A percentile compares a stretch with the other conserved stretches of the same genome.
phyloP scores from a whole-genome alignment of 2,113 vertebrate species.

The Rhizomys pruinosus region DNA sequence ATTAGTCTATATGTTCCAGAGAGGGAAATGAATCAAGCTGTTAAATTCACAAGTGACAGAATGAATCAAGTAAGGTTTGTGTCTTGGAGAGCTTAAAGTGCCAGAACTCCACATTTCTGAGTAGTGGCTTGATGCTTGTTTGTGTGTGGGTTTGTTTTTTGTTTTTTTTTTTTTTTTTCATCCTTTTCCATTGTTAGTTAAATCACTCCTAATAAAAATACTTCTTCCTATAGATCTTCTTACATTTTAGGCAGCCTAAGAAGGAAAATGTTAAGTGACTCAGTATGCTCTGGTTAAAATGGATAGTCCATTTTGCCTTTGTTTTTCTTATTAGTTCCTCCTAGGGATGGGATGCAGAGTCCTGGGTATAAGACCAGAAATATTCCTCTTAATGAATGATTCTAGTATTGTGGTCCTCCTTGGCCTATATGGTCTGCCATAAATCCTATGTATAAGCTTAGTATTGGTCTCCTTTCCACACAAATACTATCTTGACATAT shows the following conservation, averaged over 20 bases:
- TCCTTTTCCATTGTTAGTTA: too few relatives aligned
- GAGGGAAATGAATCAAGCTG: neutral
- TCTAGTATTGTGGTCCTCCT: neutral
- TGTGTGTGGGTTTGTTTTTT: too few relatives aligned
- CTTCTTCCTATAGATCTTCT: neutral
- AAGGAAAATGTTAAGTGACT: neutral
- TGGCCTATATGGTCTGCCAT: neutral
- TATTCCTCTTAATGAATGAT: neutral
- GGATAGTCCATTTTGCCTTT: neutral
- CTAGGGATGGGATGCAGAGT: neutral
- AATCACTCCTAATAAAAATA: neutral
- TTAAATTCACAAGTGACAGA: neutral
- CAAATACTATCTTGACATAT: neutral
- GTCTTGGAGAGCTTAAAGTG: neutral
- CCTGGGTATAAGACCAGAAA: neutral
- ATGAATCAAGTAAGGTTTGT: neutral
- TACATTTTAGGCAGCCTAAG: too few relatives aligned
- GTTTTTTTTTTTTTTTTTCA: too few relatives aligned
- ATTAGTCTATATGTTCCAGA: neutral
- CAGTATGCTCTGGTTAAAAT: neutral
- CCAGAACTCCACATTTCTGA: neutral
- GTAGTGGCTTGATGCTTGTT: neutral
- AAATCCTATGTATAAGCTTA: neutral
- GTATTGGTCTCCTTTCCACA: accelerated
- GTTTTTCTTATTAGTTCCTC: neutral